Evolutionary conservation across 1,140 invertebrate species (phyloP).

Genomic region (Bombus sibiricus): DNA sequence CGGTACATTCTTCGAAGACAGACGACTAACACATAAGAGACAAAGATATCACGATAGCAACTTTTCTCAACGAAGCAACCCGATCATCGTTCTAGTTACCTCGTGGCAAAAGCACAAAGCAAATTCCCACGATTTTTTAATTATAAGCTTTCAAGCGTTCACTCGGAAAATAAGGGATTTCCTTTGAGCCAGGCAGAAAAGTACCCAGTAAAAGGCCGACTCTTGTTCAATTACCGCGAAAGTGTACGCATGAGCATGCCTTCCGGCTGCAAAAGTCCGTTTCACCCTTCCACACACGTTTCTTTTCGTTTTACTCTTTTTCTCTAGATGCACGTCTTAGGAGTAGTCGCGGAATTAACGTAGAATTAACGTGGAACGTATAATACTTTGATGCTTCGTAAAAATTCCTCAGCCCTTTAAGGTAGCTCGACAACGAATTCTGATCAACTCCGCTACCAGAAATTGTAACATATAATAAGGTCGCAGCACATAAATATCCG

Average conservation of each 20-base stretch:
- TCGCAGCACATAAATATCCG: too few species aligned
- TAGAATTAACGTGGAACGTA: too few species aligned
- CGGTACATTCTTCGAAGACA: too few species aligned
- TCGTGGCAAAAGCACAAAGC: background rate
- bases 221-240: conserved; percentile 3
- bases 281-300: background rate
- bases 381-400: too few species aligned
- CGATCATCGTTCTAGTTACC: background rate
- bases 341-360: too few species aligned
- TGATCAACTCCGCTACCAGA: too few species aligned
- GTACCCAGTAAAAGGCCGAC: background rate
- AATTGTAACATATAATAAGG: too few species aligned
- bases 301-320: background rate
- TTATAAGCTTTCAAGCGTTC: conserved; percentile 7
- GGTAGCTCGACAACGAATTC: too few species aligned
- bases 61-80: background rate
- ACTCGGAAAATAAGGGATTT: background rate
- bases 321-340: too few species aligned
- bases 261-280: background rate
- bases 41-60: background rate
- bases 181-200: background rate
- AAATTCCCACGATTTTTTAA: background rate
- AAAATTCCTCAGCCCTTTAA: too few species aligned
- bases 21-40: background rate
- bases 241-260: background rate